phyloP scores from a whole-genome alignment of 2,113 vertebrate species.

The Chrysochloris asiatica region DNA sequence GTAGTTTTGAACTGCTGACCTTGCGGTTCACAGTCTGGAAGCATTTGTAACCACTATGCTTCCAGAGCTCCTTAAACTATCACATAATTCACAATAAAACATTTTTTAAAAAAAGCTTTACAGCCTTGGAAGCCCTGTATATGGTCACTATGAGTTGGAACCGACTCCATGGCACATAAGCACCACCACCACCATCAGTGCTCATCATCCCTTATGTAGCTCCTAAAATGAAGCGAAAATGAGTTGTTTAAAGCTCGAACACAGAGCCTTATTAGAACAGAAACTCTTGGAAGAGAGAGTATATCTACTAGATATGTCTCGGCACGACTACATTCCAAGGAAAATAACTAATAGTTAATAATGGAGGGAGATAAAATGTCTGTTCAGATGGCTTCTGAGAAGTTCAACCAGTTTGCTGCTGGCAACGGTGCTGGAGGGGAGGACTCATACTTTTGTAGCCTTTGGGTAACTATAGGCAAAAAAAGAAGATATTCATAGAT shows the following conservation, averaged over 20 bases:
- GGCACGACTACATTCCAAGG: background rate
- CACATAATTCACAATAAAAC: too few relatives aligned
- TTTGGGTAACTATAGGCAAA: background rate
- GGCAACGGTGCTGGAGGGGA: background rate
- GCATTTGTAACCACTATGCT: too few relatives aligned
- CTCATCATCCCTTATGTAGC: background rate
- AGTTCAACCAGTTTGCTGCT: background rate
- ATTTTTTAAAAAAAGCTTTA: too few relatives aligned
- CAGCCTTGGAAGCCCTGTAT: too few relatives aligned
- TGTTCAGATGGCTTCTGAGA: background rate
- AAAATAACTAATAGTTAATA: background rate
- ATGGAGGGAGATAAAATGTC: constrained; percentile 5
- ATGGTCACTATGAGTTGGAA: too few relatives aligned
- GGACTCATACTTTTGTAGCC: too few relatives aligned
- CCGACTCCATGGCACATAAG: too few relatives aligned
- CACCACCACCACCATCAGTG: too few relatives aligned
- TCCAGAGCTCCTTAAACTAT: too few relatives aligned
- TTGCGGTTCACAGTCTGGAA: too few relatives aligned
- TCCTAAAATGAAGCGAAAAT: background rate
- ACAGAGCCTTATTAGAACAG: background rate
- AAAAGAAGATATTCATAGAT: background rate
- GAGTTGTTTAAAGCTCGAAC: too few relatives aligned
- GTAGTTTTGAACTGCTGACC: too few relatives aligned
- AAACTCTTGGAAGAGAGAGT: background rate
- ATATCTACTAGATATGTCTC: background rate